A percentile compares a stretch with the other conserved stretches of the same genome.
phyloP scores from a whole-genome alignment of 2,888 invertebrate species.

The Chalcosyrphus nemorum region DNA sequence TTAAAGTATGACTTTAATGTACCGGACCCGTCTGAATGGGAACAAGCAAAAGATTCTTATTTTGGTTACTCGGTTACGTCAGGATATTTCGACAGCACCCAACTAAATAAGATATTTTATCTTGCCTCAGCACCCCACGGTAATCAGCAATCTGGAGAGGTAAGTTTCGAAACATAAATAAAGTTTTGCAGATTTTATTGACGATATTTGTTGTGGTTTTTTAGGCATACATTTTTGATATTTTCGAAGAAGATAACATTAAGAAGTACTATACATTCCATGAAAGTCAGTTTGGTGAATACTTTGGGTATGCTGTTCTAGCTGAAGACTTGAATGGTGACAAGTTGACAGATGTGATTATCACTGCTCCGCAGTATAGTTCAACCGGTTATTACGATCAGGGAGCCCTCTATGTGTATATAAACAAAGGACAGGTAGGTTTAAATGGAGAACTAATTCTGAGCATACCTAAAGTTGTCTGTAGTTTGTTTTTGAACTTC shows the following conservation, averaged over 20 bases:
- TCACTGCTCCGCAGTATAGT: conserved; percentile 84
- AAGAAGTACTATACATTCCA: conserved; percentile 78
- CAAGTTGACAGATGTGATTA: conserved; percentile 85
- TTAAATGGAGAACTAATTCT: background rate
- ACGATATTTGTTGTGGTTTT: background rate
- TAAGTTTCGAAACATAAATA: too few relatives aligned
- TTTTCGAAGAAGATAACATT: conserved; percentile 75
- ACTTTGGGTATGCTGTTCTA: conserved; percentile 85
- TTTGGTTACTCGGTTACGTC: conserved; percentile 81
- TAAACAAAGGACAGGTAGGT: conserved; percentile 81
- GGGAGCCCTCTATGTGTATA: conserved; percentile 81
- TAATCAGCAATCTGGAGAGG: conserved; percentile 81
- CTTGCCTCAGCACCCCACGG: conserved; percentile 82
- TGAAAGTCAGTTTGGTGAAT: conserved; percentile 85
- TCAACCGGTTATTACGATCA: conserved; percentile 80
- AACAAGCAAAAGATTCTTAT: conserved; percentile 79
- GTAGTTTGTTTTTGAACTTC: conserved; percentile 79
- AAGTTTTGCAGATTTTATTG: too few relatives aligned
- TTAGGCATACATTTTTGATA: conserved; percentile 80
- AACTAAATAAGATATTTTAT: conserved; percentile 77
- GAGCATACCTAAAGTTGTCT: background rate
- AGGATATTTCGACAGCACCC: conserved; percentile 79
- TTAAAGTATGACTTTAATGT: conserved; percentile 76
- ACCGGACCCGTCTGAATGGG: conserved; percentile 78
- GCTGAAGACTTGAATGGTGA: conserved; percentile 86